Evolutionary conservation across 2,797 vertebrate species (phyloP).

Genomic region (Danio choprae): DNA sequence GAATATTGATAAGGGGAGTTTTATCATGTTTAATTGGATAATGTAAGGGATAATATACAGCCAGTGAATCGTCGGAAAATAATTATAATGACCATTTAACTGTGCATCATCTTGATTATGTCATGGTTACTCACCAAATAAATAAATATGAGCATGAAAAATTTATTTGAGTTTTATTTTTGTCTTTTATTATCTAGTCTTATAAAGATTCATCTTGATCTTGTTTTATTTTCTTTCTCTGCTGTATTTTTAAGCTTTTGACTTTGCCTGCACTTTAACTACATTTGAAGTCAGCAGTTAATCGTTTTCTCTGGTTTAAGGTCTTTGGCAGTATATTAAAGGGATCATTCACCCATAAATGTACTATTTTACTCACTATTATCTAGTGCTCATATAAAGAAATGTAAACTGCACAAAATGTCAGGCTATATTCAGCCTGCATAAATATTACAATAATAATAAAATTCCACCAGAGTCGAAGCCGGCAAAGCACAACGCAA

Average conservation of each 20-base stretch:
- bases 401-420: not conserved
- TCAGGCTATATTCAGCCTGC: not conserved
- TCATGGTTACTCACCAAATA: slow-evolving; percentile 1
- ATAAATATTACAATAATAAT: not conserved
- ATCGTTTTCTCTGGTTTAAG: too few species aligned
- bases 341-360: too few species aligned
- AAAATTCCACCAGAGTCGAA: too few species aligned
- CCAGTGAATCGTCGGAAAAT: not conserved
- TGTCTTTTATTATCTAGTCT: not conserved
- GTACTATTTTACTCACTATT: too few species aligned
- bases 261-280: too few species aligned
- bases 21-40: not conserved
- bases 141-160: not conserved
- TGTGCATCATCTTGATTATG: not conserved
- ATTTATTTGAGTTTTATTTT: not conserved
- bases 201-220: too few species aligned
- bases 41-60: not conserved
- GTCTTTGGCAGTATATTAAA: too few species aligned
- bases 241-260: too few species aligned
- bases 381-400: not conserved
- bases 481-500: too few species aligned
- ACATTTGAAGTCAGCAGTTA: too few species aligned
- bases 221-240: too few species aligned
- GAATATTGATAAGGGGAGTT: not conserved
- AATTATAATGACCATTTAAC: not conserved